Base-by-base conservation (phyloP, 2,797 vertebrate genomes). In the Gephyroberyx darwinii region DNA sequence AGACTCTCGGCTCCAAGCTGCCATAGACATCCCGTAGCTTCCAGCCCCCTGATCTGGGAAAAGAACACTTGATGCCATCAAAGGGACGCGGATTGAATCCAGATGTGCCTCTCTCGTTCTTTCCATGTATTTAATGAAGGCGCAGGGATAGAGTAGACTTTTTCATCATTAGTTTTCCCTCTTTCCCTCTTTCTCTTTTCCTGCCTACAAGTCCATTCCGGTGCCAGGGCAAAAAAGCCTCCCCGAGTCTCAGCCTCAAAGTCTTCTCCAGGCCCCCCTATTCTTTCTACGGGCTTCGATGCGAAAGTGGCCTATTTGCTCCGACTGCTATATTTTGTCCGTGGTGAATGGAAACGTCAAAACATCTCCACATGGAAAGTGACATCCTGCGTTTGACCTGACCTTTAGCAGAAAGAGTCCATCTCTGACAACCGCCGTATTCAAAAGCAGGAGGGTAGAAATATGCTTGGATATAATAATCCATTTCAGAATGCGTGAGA, bases 31-130 rank as follows among this genome's bases (percentile, higher is more conserved):
- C 94, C 94, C 93, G 90, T 89, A 93, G 94, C 95, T 95, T 94
- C 94, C 95, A 96, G 93, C 93, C 93, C 90, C 93, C 93, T 87
- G 95, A 96, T 96, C 95, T 95, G 94, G 94, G 95, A 94, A 96
- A 96, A 96, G 95, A 96, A 95, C 96, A 96, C 95, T 97, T 97
- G 96, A 97, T 97, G 97, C 96, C 96, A 97, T 98, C 97, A 98
- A 98, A 98, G 96, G 92, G 87, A 92, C 89, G 87, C 86, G 90
- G 95, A 98, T 97, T 96, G 95, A 96, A 97, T 96, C 95, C 97
- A 98, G 96, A 98, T 98, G 97, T 96, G 93, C 84, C 89, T 91
- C 92, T 88, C 91, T 90, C 78, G 84, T 94, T 94, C 94, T 96
- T 96, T 98, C 96, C 95, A 95, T 96, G 96, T 95, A 96, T 97